These are phyloP conservation scores for Agrotis ipsilon DNA, from an alignment of 2,888 invertebrate genomes.

Conservation along the genomic window DNA sequence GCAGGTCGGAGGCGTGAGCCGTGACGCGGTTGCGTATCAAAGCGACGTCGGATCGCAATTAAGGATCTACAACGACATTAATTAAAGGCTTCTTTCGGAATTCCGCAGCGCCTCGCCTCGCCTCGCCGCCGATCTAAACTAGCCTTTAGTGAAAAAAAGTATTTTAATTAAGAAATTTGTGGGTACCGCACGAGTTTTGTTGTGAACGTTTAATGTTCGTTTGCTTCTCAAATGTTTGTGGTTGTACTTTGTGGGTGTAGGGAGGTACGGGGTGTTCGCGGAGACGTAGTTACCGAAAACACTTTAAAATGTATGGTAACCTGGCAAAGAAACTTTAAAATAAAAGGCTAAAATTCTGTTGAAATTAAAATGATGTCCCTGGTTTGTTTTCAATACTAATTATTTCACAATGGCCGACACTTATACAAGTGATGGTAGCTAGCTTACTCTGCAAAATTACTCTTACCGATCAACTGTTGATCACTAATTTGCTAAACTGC, in stretches of 20 bases:
- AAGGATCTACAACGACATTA: slow-evolving; percentile 86
- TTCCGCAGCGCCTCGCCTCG: slow-evolving; percentile 64
- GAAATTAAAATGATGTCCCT: not conserved
- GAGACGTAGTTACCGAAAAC: slow-evolving; percentile 17
- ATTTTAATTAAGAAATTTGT: slow-evolving; percentile 86
- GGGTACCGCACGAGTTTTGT: slow-evolving; percentile 63
- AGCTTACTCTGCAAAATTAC: no score
- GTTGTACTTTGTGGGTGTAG: slow-evolving; percentile 26
- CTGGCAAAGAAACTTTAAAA: slow-evolving; percentile 15
- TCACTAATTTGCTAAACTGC: not conserved
- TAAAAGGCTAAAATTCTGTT: not conserved
- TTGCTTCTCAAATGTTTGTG: slow-evolving; percentile 45
- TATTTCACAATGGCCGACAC: not conserved
- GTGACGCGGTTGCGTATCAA: slow-evolving; percentile 72
- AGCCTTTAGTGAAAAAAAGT: slow-evolving; percentile 82
- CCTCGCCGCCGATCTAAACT: slow-evolving; percentile 78
- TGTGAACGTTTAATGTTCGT: slow-evolving; percentile 57
- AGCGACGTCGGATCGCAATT: slow-evolving; percentile 84
- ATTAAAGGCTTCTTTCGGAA: slow-evolving; percentile 83
- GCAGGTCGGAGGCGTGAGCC: slow-evolving; percentile 48
- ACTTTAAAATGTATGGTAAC: slow-evolving; percentile 1
- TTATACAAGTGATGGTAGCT: not conserved
- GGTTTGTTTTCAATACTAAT: not conserved
- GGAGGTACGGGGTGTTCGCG: slow-evolving; percentile 10
- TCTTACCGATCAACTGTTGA: not conserved